A percentile compares a stretch with the other conserved stretches of the same genome.
Evolutionary conservation across 2,113 vertebrate species (phyloP).

Genomic region (Chionis minor): DNA sequence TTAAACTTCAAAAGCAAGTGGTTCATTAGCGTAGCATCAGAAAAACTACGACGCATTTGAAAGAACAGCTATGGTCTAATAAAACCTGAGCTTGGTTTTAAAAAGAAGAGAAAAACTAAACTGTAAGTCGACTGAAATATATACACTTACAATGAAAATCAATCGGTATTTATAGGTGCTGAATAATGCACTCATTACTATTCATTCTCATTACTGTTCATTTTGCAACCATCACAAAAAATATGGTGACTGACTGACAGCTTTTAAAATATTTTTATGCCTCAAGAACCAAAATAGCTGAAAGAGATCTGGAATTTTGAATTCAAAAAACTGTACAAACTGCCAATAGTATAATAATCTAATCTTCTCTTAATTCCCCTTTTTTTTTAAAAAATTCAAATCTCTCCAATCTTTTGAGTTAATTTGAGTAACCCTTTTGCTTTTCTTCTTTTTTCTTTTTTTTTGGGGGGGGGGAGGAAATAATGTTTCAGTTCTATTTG

Average conservation of each 20-base stretch:
- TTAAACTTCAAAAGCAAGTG: slow-evolving; percentile 6
- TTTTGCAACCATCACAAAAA: slow-evolving; percentile 55
- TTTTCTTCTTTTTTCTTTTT: not conserved
- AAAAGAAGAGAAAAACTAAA: not conserved
- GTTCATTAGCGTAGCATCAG: not conserved
- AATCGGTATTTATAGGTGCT: slow-evolving; percentile 42
- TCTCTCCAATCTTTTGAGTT: not conserved
- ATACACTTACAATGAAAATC: not conserved
- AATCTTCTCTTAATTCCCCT: not conserved
- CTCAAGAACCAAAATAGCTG: slow-evolving; percentile 42
- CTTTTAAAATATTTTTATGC: slow-evolving; percentile 57
- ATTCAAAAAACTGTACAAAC: not conserved
- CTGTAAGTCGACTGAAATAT: not conserved
- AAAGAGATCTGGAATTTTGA: not conserved
- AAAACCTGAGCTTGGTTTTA: slow-evolving; percentile 6
- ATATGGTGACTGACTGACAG: slow-evolving; percentile 41
- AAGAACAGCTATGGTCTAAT: not conserved
- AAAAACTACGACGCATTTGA: not conserved
- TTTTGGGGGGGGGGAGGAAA: not conserved
- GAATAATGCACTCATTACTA: slow-evolving; percentile 57
- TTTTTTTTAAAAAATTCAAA: not conserved
- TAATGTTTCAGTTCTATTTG: not conserved
- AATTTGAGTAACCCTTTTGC: not conserved
- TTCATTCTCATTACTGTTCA: slow-evolving; percentile 41
- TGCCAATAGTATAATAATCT: not conserved